Percentiles rank a stretch among this genome's conserved stretches.
phyloP scores from a whole-genome alignment of 2,888 invertebrate genomes.

The Sinelater perroti region DNA sequence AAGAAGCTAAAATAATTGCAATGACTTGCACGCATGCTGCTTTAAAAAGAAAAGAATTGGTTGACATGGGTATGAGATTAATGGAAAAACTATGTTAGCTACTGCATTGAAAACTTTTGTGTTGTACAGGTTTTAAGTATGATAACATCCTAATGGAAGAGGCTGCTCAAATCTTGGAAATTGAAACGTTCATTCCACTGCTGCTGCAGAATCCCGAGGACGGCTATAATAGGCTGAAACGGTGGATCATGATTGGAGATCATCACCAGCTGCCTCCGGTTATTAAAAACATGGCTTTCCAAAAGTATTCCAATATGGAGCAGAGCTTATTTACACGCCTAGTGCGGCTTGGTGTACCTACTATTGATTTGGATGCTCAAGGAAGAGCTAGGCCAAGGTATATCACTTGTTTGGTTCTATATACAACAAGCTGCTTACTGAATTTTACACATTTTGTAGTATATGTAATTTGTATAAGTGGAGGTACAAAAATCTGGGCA shows the following conservation, averaged over 20 bases:
- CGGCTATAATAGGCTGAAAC: constrained; percentile 92
- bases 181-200: constrained; percentile 98
- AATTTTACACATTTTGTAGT: constrained; percentile 59
- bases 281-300: constrained; percentile 99
- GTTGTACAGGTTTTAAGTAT: constrained; percentile 82
- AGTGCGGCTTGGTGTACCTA: constrained; percentile 95
- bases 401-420: no score
- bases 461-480: constrained; percentile 95
- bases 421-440: no score
- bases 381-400: constrained; percentile 90
- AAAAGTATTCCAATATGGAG: constrained; percentile 99
- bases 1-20: constrained; percentile 99
- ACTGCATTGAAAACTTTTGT: neutral
- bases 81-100: neutral
- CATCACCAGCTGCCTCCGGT: constrained; percentile 99
- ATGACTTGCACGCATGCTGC: constrained; percentile 99
- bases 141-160: constrained; percentile 99
- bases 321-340: constrained; percentile 97
- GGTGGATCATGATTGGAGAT: constrained; percentile 99
- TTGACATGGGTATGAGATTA: constrained; percentile 77
- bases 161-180: constrained; percentile 98
- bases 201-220: constrained; percentile 98
- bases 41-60: constrained; percentile 93
- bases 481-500: constrained; percentile 95
- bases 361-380: constrained; percentile 96